Conservation (phyloP, 2,797 vertebrate species). For the Alauda arvensis region DNA sequence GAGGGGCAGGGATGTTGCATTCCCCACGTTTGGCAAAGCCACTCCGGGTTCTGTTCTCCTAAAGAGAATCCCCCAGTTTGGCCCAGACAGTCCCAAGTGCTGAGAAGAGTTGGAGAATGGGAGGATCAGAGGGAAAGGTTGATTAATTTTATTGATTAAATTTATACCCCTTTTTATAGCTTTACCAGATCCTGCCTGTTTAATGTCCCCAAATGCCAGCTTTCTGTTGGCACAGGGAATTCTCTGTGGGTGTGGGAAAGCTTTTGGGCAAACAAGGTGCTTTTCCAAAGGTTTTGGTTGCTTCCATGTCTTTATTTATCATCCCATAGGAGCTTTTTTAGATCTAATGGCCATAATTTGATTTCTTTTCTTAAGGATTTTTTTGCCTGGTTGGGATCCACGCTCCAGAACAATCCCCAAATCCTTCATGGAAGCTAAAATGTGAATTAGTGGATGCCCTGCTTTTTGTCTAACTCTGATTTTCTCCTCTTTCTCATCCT, state of each 20-base stretch:
- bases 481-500: not conserved
- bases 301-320: not conserved
- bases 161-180: not conserved
- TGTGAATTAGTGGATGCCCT: not conserved
- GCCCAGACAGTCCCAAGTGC: not conserved
- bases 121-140: not conserved
- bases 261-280: fast-evolving
- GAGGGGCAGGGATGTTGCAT: fast-evolving
- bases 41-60: fast-evolving
- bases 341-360: not conserved
- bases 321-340: no score
- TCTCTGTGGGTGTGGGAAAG: not conserved
- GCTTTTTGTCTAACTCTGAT: not conserved
- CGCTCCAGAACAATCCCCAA: fast-evolving
- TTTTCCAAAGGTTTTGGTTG: not conserved
- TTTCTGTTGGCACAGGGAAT: not conserved
- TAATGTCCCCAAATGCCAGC: not conserved
- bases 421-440: not conserved
- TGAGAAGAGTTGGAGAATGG: not conserved
- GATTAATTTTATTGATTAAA: not conserved
- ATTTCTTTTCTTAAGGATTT: fast-evolving
- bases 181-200: not conserved
- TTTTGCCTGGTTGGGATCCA: not conserved
- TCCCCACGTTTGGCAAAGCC: fast-evolving
- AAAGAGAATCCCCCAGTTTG: fast-evolving